Conservation (phyloP, 2,797 vertebrate species). For the Xiphorhynchus erythropygius region DNA sequence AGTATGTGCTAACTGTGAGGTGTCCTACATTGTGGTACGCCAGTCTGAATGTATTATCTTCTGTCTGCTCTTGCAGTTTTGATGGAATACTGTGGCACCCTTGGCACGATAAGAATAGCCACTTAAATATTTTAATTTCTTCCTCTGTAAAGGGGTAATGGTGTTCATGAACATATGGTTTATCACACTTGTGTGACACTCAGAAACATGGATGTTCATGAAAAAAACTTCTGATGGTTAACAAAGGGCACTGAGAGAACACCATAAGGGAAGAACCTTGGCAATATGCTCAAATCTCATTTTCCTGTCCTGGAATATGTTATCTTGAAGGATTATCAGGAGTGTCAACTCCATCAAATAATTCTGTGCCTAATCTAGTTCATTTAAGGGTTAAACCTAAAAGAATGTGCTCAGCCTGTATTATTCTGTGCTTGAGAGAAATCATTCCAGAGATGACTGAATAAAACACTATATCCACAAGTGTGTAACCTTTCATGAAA, state of each 20-base stretch:
- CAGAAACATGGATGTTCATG: accelerated
- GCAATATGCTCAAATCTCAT: not conserved
- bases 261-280: not conserved
- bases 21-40: not conserved
- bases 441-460: not conserved
- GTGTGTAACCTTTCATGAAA: not conserved
- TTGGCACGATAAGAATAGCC: not conserved
- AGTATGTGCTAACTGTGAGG: not conserved
- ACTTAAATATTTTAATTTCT: not conserved
- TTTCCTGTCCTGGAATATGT: not conserved
- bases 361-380: not conserved
- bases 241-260: not conserved
- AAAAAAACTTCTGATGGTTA: not conserved
- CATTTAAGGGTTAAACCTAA: not conserved
- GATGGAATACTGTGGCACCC: not conserved
- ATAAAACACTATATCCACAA: not conserved
- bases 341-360: not conserved
- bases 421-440: not conserved
- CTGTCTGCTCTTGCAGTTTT: not conserved
- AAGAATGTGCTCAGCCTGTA: not conserved
- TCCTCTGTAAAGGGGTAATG: not conserved
- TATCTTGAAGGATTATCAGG: not conserved
- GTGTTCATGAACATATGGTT: not conserved
- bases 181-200: not conserved
- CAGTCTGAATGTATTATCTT: not conserved